Evolutionary conservation across 2,888 invertebrate genomes (phyloP).

Genomic region (Lasioglossum zephyrum): DNA sequence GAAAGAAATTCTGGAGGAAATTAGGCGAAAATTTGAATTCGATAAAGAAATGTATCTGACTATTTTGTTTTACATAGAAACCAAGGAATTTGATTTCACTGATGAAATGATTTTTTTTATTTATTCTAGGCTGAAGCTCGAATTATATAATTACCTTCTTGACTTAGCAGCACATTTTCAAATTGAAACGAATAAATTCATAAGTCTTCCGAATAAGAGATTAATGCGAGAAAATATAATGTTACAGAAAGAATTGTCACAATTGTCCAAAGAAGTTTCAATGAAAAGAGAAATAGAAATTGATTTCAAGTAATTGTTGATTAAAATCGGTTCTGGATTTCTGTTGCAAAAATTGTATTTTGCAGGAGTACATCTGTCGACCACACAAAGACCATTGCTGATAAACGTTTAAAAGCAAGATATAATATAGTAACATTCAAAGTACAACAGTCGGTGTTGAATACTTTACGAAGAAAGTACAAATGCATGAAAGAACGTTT

Average conservation of each 20-base stretch:
- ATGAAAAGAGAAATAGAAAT: conserved; percentile 42
- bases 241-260: conserved; percentile 71
- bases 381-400: conserved; percentile 33
- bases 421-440: conserved; percentile 59
- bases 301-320: conserved; percentile 57
- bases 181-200: conserved; percentile 64
- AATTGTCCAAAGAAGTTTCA: conserved; percentile 53
- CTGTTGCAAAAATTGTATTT: background rate
- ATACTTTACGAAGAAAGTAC: conserved; percentile 56
- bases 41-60: conserved; percentile 76
- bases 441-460: conserved; percentile 65
- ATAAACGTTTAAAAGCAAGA: background rate
- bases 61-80: background rate
- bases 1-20: conserved; percentile 59
- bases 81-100: background rate
- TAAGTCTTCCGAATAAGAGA: conserved; percentile 70
- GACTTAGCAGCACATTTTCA: conserved; percentile 73
- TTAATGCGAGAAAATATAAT: conserved; percentile 78
- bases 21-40: conserved; percentile 72
- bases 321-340: background rate
- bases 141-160: conserved; percentile 74
- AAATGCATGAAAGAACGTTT: conserved; percentile 41
- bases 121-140: conserved; percentile 74
- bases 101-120: background rate
- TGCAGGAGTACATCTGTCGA: conserved; percentile 32